A percentile compares a stretch with the other conserved stretches of the same genome.
These are phyloP conservation scores for Neosalanx taihuensis DNA, from an alignment of 2,797 vertebrate species.

Conservation along the genomic window DNA sequence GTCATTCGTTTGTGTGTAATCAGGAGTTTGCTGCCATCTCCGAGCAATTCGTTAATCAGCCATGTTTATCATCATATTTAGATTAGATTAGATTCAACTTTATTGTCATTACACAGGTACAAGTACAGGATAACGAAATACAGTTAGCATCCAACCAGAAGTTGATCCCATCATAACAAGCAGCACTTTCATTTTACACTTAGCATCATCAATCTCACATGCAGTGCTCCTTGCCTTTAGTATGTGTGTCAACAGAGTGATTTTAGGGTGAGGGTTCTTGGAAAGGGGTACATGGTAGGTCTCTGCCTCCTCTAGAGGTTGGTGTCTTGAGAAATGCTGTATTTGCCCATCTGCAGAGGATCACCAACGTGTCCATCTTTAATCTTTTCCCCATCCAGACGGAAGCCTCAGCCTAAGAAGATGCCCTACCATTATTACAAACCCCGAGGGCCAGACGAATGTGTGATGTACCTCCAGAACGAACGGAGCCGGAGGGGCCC, in stretches of 20 bases:
- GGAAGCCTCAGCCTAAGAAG: conserved; percentile 72
- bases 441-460: conserved; percentile 89
- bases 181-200: too few species aligned
- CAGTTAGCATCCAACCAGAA: too few species aligned
- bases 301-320: too few species aligned
- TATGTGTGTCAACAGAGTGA: too few species aligned
- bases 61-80: not conserved
- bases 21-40: not conserved
- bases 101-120: too few species aligned
- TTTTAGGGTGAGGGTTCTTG: too few species aligned
- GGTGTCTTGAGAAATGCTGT: not conserved
- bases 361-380: not conserved
- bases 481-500: conserved; percentile 85
- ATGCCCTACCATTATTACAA: conserved; percentile 98
- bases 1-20: not conserved
- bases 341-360: not conserved
- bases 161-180: too few species aligned
- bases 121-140: too few species aligned
- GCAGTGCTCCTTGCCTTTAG: too few species aligned
- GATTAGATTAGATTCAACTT: too few species aligned
- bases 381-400: conserved; percentile 55
- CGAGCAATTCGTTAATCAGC: conserved; percentile 4
- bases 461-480: conserved; percentile 88
- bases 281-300: too few species aligned
- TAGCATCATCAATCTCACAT: too few species aligned